phyloP scores from a whole-genome alignment of 2,113 vertebrate species.

The cattle (Bos taurus) region DNA sequence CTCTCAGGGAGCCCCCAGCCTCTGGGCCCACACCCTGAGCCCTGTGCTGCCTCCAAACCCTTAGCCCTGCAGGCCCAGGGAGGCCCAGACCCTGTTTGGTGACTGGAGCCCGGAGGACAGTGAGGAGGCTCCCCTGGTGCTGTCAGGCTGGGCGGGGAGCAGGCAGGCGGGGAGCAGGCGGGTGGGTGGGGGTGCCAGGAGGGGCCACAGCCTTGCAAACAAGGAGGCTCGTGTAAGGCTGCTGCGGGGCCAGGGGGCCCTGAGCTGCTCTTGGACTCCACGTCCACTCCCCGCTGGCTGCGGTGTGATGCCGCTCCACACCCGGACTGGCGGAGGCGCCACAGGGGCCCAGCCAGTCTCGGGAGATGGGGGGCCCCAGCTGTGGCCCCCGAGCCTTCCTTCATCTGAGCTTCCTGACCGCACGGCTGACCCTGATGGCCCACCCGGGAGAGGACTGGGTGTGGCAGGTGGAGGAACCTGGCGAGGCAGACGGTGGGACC shows the following conservation, averaged over 20 bases:
- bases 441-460: background rate
- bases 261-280: background rate
- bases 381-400: rapidly evolving
- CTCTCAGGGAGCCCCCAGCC: rapidly evolving
- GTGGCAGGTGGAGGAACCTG: background rate
- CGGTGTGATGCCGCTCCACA: background rate
- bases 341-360: background rate
- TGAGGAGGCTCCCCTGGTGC: rapidly evolving
- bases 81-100: background rate
- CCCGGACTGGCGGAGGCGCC: background rate
- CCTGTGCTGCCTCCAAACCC: too few species aligned
- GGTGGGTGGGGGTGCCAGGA: rapidly evolving
- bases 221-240: background rate
- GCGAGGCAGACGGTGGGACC: rapidly evolving
- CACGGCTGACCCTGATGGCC: too few species aligned
- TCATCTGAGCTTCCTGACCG: background rate
- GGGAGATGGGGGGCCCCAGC: rapidly evolving
- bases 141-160: background rate
- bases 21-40: background rate
- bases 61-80: rapidly evolving
- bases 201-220: rapidly evolving
- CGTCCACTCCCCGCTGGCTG: background rate
- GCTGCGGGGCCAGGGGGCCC: rapidly evolving
- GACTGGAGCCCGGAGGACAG: rapidly evolving
- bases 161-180: background rate